phyloP scores from a whole-genome alignment of 2,797 vertebrate genomes.

The Neosilurus mollespiculum region DNA sequence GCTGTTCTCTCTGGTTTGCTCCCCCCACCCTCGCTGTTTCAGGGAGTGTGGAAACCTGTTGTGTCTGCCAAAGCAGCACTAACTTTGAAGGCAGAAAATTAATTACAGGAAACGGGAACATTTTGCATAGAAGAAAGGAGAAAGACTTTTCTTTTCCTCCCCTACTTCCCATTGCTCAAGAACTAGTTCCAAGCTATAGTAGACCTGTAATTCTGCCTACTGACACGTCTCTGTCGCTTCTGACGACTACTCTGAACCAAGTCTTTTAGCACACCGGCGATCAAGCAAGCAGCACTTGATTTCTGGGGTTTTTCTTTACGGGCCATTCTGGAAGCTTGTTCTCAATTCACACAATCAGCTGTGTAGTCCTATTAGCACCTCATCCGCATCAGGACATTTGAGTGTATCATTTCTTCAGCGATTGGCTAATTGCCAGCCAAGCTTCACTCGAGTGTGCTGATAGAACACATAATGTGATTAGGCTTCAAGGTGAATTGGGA shows the following conservation, averaged over 20 bases:
- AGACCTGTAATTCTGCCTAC: neutral
- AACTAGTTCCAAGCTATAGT: neutral
- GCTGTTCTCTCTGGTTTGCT: constrained; percentile 26
- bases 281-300: neutral
- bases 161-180: neutral
- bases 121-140: constrained; percentile 29
- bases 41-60: constrained; percentile 31
- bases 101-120: constrained; percentile 27
- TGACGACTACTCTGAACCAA: neutral
- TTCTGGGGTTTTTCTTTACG: constrained; percentile 7
- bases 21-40: neutral
- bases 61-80: constrained; percentile 23
- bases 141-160: constrained; percentile 16
- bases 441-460: constrained; percentile 33
- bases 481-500: constrained; percentile 45
- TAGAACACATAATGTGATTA: constrained; percentile 46
- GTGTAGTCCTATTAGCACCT: constrained; percentile 1
- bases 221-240: neutral
- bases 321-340: constrained; percentile 12
- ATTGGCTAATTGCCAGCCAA: constrained; percentile 43
- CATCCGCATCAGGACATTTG: constrained; percentile 28
- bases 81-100: constrained; percentile 38
- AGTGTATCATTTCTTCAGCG: constrained; percentile 41
- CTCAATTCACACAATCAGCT: neutral
- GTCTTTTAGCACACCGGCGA: neutral